Evolutionary conservation across 2,113 vertebrate genomes (phyloP).

Genomic region (Hippocampus guttulatus): DNA sequence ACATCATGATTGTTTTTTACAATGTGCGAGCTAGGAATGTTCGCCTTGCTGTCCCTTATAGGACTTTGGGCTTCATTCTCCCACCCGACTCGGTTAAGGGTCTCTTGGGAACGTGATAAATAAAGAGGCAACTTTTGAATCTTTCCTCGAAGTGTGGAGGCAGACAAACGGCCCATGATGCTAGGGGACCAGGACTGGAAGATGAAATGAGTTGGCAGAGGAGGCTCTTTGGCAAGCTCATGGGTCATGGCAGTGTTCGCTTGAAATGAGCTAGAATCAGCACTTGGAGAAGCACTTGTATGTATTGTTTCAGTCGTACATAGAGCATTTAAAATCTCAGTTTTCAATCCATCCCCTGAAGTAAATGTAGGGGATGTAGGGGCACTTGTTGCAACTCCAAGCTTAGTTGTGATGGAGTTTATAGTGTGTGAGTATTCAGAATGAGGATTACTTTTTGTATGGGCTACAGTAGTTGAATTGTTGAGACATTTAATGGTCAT

Average conservation of each 20-base stretch:
- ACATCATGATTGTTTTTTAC: constrained; percentile 40
- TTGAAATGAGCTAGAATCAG: constrained; percentile 1
- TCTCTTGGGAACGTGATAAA: constrained; percentile 70
- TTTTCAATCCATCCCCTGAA: constrained; percentile 21
- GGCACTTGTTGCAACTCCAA: constrained; percentile 32
- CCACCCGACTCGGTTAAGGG: constrained; percentile 34
- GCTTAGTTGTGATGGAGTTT: constrained; percentile 53
- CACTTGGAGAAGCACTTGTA: background rate
- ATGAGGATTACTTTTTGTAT: background rate
- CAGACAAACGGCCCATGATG: constrained; percentile 67
- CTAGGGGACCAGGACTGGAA: constrained; percentile 45
- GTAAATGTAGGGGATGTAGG: constrained; percentile 17
- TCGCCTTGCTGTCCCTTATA: constrained; percentile 15
- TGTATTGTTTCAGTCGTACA: constrained; percentile 4
- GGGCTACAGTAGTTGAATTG: constrained; percentile 7
- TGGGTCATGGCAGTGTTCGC: constrained; percentile 10
- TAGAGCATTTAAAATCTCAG: background rate
- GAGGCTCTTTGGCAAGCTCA: constrained; percentile 31
- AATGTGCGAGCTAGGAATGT: constrained; percentile 18
- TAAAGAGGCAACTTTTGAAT: constrained; percentile 72
- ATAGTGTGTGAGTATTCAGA: constrained; percentile 38
- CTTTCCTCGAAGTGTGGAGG: constrained; percentile 69
- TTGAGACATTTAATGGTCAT: background rate
- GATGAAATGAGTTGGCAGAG: constrained; percentile 46
- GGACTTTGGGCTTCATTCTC: constrained; percentile 26